Percentiles rank a stretch among this genome's conserved stretches.
These are phyloP conservation scores for Parnassius smintheus DNA, from an alignment of 2,888 invertebrate genomes.

Conservation along the genomic window DNA sequence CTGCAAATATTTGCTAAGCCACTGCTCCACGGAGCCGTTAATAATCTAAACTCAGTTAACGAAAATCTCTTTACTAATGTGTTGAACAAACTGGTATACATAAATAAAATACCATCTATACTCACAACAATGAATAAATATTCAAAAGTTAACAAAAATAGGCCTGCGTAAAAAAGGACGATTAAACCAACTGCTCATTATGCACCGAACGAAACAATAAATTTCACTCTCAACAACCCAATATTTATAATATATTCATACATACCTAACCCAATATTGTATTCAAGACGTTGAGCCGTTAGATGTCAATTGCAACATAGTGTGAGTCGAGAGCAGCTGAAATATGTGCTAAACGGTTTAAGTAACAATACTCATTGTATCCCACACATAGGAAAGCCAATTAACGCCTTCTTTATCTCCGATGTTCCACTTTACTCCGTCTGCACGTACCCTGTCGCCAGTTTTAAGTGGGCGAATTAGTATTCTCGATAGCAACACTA, in stretches of 20 bases:
- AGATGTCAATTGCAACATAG: slow-evolving; percentile 41
- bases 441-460: slow-evolving; percentile 46
- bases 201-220: slow-evolving; percentile 11
- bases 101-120: no score
- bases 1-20: no score
- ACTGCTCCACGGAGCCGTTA: no score
- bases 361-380: slow-evolving; percentile 35
- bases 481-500: slow-evolving; percentile 55
- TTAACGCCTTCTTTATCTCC: slow-evolving; percentile 51
- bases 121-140: no score
- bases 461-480: slow-evolving; percentile 54
- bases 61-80: no score
- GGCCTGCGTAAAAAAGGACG: no score
- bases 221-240: slow-evolving; percentile 16
- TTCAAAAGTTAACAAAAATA: no score
- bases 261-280: slow-evolving; percentile 5
- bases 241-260: slow-evolving; percentile 16
- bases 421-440: slow-evolving; percentile 49
- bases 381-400: slow-evolving; percentile 44
- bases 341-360: slow-evolving; percentile 35
- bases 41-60: no score
- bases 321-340: slow-evolving; percentile 38
- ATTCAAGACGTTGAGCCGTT: slow-evolving; percentile 25
- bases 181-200: not conserved
- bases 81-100: no score